Base-by-base conservation (phyloP, 2,888 invertebrate genomes). In the Hyppa rectilinea region DNA sequence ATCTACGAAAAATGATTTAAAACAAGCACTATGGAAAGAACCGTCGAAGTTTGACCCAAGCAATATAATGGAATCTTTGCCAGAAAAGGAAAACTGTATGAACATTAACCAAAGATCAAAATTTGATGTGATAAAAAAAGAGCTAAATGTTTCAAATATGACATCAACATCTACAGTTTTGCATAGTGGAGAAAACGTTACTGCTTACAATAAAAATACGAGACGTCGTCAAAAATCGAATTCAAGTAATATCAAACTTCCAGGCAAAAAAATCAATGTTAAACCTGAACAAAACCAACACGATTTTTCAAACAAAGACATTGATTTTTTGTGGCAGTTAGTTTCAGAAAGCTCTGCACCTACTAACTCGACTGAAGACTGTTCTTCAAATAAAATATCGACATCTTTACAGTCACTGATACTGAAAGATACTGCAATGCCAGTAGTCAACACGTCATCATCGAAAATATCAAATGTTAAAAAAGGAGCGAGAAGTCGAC, bases 1-100 rank as follows among this genome's bases (percentile, higher is more conserved):
- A 43, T 83, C 93, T 38, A 87, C 87, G 14, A 93, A 93, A 88
- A 90, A 92, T 63, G 94, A 95, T 74, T 87, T 96, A 47, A 94
- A 94, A 84, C 92, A 91, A 82, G 94, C 95, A 7, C 88, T 96
- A 61, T 96, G 96, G 96, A 96, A 96, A 85, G 95, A 95, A 84
- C 95, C 95, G 23, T 94, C 93, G 1, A 95, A 95, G 80, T 94
- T 95, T 80, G 88, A 93, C 84, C 86, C 92, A 4, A 94, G 93
- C 77, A 96, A 96, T 81, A 95, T 93, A 76, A 93, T 95, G 94
- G 91, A 94, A 85, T 89, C 93, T 26, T 86, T 93, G 40, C 91
- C 92, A 12, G 95, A 95, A 90, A 95, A 95, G 85, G 94, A 95
- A 85, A 94, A 93, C 80, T 88, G 88, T 68, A 85, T 92, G 68